Evolutionary conservation across 2,888 invertebrate species (phyloP).

Genomic region (Poecilus cupreus): DNA sequence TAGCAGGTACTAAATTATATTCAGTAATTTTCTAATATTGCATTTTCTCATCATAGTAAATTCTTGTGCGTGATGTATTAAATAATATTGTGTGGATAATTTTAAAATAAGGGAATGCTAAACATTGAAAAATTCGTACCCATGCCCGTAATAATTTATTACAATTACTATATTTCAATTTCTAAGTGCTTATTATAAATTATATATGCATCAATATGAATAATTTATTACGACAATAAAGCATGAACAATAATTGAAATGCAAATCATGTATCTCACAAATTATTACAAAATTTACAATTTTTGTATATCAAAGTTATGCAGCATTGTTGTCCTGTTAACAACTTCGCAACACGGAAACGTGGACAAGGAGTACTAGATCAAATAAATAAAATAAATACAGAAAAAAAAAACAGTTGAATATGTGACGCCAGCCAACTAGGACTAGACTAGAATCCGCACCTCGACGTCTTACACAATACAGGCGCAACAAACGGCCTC

Average conservation of each 20-base stretch:
- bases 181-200: conserved; percentile 22
- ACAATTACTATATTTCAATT: conserved; percentile 9
- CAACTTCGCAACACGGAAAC: neutral
- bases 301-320: neutral
- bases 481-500: conserved; percentile 33
- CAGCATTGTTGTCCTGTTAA: neutral
- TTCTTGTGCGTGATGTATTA: no score
- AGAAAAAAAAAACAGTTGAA: neutral
- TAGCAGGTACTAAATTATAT: no score
- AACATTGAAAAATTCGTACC: no score
- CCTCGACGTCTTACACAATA: conserved; percentile 25
- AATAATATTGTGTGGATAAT: no score
- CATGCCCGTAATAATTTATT: conserved; percentile 13
- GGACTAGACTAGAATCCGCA: neutral
- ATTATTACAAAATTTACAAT: conserved; percentile 20
- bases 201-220: conserved; percentile 37
- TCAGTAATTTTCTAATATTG: no score
- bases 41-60: no score
- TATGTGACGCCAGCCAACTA: neutral
- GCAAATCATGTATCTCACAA: conserved; percentile 19
- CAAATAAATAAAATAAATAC: conserved; percentile 14
- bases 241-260: conserved; percentile 33
- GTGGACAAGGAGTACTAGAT: neutral
- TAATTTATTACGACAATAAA: conserved; percentile 34
- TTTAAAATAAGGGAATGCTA: no score